These are phyloP conservation scores for Coilia nasus DNA, from an alignment of 2,797 vertebrate species.

Conservation along the genomic window DNA sequence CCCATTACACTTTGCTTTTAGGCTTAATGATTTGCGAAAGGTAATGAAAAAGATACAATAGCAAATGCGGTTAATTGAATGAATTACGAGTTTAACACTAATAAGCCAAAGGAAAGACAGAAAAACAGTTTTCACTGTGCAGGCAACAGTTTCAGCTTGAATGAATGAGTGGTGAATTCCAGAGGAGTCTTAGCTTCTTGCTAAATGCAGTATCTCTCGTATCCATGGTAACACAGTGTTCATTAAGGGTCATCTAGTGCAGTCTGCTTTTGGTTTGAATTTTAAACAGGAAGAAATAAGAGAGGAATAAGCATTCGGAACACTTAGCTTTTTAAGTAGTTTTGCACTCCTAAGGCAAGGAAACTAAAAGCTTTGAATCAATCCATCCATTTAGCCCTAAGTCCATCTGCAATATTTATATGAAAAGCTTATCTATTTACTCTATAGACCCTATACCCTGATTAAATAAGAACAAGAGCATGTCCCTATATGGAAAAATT, in stretches of 20 bases:
- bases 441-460: constrained; percentile 24
- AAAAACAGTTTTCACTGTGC: constrained; percentile 20
- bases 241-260: constrained; percentile 53
- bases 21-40: neutral
- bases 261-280: constrained; percentile 52
- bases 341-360: constrained; percentile 41
- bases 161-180: constrained; percentile 47
- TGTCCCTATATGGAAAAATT: neutral
- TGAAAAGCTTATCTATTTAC: constrained; percentile 46
- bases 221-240: constrained; percentile 60
- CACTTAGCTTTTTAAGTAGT: constrained; percentile 45
- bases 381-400: constrained; percentile 41
- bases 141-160: constrained; percentile 40
- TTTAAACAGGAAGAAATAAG: constrained; percentile 49
- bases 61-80: neutral
- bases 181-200: constrained; percentile 36
- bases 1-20: neutral
- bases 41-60: neutral
- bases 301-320: constrained; percentile 43
- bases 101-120: neutral
- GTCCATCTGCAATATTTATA: constrained; percentile 40
- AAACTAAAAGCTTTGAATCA: constrained; percentile 32
- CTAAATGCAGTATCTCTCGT: constrained; percentile 48
- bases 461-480: constrained; percentile 40
- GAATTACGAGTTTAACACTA: neutral